Conservation (phyloP, 2,888 invertebrate genomes). For the Meiosimyza platycephala region DNA sequence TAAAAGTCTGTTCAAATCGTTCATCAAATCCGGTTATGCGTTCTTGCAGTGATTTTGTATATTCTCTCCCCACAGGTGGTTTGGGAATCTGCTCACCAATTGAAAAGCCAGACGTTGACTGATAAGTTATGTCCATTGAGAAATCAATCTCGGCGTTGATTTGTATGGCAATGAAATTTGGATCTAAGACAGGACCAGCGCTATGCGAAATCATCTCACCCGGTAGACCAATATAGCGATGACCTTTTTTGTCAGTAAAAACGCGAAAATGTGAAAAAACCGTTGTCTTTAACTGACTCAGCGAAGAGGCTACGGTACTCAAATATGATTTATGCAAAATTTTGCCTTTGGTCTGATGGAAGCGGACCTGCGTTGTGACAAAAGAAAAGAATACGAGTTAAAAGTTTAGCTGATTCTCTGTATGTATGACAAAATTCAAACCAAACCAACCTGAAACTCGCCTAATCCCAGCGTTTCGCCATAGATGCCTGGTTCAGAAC, state of each 20-base stretch:
- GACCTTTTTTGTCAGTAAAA: conserved; percentile 69
- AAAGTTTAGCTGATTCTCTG: background rate
- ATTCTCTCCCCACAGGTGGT: conserved; percentile 73
- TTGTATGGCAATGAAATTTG: conserved; percentile 85
- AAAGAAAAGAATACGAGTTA: background rate
- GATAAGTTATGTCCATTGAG: conserved; percentile 84
- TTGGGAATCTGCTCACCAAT: conserved; percentile 62
- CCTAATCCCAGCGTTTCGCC: conserved; percentile 85
- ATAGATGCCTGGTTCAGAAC: conserved; percentile 65
- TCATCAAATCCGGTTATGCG: conserved; percentile 76
- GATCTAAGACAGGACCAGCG: conserved; percentile 72
- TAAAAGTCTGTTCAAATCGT: conserved; percentile 85
- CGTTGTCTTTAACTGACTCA: conserved; percentile 81
- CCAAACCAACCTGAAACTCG: conserved; percentile 72
- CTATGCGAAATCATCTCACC: conserved; percentile 72
- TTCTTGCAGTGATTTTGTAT: conserved; percentile 73
- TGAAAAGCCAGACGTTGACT: conserved; percentile 77
- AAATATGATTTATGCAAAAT: conserved; percentile 79
- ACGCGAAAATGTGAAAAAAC: conserved; percentile 77
- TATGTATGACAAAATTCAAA: background rate
- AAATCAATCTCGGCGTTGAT: conserved; percentile 83
- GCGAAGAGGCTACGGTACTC: conserved; percentile 76
- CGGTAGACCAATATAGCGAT: conserved; percentile 72
- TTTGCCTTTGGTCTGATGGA: conserved; percentile 69
- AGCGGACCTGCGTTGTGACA: conserved; percentile 47